Evolutionary conservation across 1,140 invertebrate species (phyloP), one percentile per base, ranked within the genome.

Genomic region (Drosophila triauraria): DNA sequence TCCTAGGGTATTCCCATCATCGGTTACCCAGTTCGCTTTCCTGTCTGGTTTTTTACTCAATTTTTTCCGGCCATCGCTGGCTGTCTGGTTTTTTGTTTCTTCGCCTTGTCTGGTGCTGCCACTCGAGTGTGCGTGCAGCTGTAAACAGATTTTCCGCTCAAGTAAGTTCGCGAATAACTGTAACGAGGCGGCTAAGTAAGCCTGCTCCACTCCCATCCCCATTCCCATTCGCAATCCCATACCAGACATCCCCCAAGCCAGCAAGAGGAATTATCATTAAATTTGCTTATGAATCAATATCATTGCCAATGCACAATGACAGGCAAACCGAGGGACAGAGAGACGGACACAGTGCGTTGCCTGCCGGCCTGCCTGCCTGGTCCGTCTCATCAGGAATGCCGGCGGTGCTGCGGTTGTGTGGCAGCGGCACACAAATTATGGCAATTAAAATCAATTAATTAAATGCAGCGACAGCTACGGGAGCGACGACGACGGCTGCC

Each of bases 401-500:
- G 63, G 59, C 86, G 75, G 81, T 80, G 77, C 84, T 90, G 85
- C 82, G 85, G 85, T 85, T 88, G 82, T 91, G 81, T 90, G 85
- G 78, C 82, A 91, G 80, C 85, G 78, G 70, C 85, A 90, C 85
- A 90, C 86, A 90, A 90, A 90, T 90, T 90, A 90, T 90, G 85
- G 85, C 85, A 90, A 90, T 90, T 90, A 90, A 90, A 90, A 90
- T 90, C 85, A 90, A 90, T 90, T 90, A 90, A 90, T 90, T 90
- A 91, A 90, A 91, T 90, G 85, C 85, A 90, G 86, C 78, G 78
- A 78, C 80, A 80, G 62, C 80, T 75, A 62, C 62, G 71, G 51
- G 62, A 78, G 67, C 75, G 43, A 78, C 54, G 74, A 68, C 71
- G 67, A 53, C 71, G 70, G 43, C 63, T 63, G 62, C 57, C 48